phyloP scores from a whole-genome alignment of 2,113 vertebrate genomes.

The Ammodytes dubius region DNA sequence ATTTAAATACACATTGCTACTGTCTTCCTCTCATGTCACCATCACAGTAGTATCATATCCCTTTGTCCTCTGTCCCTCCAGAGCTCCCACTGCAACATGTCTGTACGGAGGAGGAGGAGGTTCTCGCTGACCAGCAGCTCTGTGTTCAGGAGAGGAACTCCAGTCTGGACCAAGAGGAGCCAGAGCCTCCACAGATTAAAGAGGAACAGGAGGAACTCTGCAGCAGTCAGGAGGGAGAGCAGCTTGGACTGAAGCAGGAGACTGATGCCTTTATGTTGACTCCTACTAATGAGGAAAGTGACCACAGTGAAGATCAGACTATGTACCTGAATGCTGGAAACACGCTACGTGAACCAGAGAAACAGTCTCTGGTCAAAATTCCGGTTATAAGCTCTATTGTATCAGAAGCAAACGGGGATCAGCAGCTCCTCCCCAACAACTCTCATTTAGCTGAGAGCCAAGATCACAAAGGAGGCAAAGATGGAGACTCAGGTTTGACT shows the following conservation, averaged over 20 bases:
- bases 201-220: too few species aligned
- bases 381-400: not conserved
- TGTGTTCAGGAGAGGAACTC: too few species aligned
- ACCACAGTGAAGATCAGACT: slow-evolving; percentile 10
- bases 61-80: too few species aligned
- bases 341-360: not conserved
- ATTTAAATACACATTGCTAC: too few species aligned
- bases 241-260: not conserved
- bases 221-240: not conserved
- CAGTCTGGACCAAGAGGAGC: too few species aligned
- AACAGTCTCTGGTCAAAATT: not conserved
- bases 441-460: slow-evolving; percentile 22
- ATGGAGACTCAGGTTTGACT: not conserved
- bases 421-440: not conserved
- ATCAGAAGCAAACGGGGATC: not conserved
- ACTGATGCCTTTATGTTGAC: not conserved
- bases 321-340: not conserved
- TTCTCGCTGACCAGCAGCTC: too few species aligned
- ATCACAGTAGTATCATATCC: too few species aligned
- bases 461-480: not conserved
- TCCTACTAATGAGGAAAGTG: not conserved
- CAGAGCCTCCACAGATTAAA: too few species aligned
- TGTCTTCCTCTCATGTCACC: too few species aligned
- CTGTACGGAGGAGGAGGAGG: too few species aligned
- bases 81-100: too few species aligned